Base-by-base conservation (phyloP, 2,888 invertebrate genomes). In the Colostygia pectinataria region DNA sequence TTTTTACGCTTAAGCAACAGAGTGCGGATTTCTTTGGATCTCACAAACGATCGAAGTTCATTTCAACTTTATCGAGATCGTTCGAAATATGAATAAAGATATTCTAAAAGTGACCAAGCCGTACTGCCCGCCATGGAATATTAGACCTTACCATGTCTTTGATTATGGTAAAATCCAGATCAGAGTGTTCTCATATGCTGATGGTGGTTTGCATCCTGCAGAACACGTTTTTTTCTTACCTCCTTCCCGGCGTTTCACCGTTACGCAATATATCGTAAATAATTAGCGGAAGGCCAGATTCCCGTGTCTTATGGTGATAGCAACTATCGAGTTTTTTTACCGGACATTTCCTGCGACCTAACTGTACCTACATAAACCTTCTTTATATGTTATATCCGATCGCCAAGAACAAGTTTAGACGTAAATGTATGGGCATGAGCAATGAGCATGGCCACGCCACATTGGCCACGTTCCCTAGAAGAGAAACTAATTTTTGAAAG, bases 211-310 rank as follows among this genome's bases (percentile, higher is more conserved):
- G 74, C 86, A 86, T 89, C 89, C 89, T 87, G 87, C 80, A 67
- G 72, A 82, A 74, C 87, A 65, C 71, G 89, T 89, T 88, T 89
- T 82, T 85, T 86, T 83, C 80, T 78, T 74, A 77, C 68, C 85
- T 80, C 82, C 82, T 85, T 89, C 90, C 90, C 85, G 89, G 83
- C 78, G 85, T 87, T 89, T 88, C 89, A 88, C 90, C 90, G 90
- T 90, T 90, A 90, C 80, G 90, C 82, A 89, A 90, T 89, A 84
- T 85, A 88, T 90, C 83, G 89, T 89, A 85, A 89, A 89, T 90
- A 90, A 90, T 90, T 90, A 89, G 87, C 89, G 90, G 90, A 90
- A 88, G 88, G 81, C 83, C 73, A 87, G 89, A 86, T 87, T 79
- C 86, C 77, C 81, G 90, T 90, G 90, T 90, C 86, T 87, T 90